Evolutionary conservation across 2,113 vertebrate species (phyloP), one percentile per base, ranked within the genome.

Genomic region (Nipponia nippon): DNA sequence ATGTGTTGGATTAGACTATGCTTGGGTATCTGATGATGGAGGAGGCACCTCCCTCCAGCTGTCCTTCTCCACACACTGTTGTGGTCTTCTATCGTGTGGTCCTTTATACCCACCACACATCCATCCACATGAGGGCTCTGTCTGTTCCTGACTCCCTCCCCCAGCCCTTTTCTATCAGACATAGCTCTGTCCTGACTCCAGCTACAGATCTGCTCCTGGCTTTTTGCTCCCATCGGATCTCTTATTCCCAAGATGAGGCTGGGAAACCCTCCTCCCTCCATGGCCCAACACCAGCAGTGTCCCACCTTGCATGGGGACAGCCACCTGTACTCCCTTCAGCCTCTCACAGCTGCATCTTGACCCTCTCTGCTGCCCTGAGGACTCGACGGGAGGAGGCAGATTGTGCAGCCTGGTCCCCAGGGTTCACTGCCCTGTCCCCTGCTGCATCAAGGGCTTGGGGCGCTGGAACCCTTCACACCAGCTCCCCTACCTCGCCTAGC

Each of bases 401-500:
- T 5, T 11, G 53, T 90, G n/a, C 44, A 49, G 11, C 18, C 11
- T 69, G 67, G 11, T 71, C 13, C 40, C 30, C 23, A 13, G 44
- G 20, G 80, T 30, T 89, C 1, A 0, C 40, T 81, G 56, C 32
- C 49, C 29, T 50, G 29, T 67, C 20, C 13, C 14, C 19, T 66
- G 59, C 46, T 84, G 53, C 25, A 15, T 34, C 2, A 2, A 15
- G 22, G n/a, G 13, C 11, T 58, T 0, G 0, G 32, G 38, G 9
- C n/a, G 46, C 62, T 75, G 80, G 5, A 34, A 40, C 36, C n/a
- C 58, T 62, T 21, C 27, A 18, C 18, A 12, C 17, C 23, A 23
- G 1, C 44, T 87, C 82, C 4, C 8, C 38, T 27, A 40, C 16
- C 50, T 80, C n/a, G 6, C 13, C 22, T 3, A 42, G 38, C 10